Conservation (phyloP, 1,140 invertebrate species). For the Drosophila sp. region DNA sequence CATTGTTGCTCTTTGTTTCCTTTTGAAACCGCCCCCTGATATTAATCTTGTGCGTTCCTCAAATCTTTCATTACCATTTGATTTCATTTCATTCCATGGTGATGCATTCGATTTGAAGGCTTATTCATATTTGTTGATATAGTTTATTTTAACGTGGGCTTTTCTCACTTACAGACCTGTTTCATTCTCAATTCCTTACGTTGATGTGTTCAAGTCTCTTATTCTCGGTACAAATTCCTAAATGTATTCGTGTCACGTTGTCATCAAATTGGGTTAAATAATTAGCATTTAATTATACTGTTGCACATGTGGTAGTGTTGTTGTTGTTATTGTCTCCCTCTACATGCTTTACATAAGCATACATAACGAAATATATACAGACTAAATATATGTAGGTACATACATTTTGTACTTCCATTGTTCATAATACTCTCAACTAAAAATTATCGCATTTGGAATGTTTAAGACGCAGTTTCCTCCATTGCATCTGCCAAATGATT, state of each 20-base stretch:
- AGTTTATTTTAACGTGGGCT: neutral
- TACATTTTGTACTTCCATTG: conserved; percentile 12
- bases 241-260: conserved; percentile 27
- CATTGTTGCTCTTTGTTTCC: too few relatives aligned
- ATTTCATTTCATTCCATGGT: neutral
- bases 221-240: conserved; percentile 9
- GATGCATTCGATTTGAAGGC: too few relatives aligned
- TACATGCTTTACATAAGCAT: conserved; percentile 8
- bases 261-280: conserved; percentile 59
- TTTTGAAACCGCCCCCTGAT: too few relatives aligned
- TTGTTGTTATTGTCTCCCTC: neutral
- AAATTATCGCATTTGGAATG: conserved; percentile 55
- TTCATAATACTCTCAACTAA: conserved; percentile 42
- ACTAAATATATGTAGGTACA: neutral
- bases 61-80: neutral
- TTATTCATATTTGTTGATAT: neutral
- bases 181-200: conserved; percentile 6
- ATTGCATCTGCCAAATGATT: conserved; percentile 4
- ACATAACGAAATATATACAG: neutral
- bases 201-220: neutral
- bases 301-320: conserved; percentile 27
- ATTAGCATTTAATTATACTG: conserved; percentile 64
- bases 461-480: conserved; percentile 56
- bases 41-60: too few relatives aligned
- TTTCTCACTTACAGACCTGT: conserved; percentile 9